These are phyloP conservation scores for Fopius arisanus DNA, from an alignment of 1,140 invertebrate genomes.

Conservation along the genomic window DNA sequence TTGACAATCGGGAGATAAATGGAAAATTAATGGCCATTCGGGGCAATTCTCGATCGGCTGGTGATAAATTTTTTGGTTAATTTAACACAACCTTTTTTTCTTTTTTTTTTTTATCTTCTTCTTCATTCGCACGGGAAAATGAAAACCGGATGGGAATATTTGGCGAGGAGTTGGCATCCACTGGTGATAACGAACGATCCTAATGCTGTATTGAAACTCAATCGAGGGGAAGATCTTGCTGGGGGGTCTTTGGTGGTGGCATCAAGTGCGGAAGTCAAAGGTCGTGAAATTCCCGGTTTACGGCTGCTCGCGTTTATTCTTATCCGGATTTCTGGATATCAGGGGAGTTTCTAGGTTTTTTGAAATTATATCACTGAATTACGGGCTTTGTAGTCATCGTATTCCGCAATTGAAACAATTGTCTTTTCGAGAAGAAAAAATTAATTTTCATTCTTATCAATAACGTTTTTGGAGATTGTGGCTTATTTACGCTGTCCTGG, in stretches of 20 bases:
- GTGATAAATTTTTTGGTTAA: neutral
- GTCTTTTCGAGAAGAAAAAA: too few relatives aligned
- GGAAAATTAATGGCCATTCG: neutral
- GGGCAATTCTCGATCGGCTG: neutral
- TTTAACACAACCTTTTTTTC: neutral
- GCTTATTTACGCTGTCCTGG: too few relatives aligned
- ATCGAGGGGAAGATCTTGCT: conserved; percentile 3
- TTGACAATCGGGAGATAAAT: neutral
- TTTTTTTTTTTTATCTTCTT: too few relatives aligned
- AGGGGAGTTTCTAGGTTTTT: neutral
- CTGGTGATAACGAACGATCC: neutral
- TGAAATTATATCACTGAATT: neutral
- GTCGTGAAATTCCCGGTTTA: neutral
- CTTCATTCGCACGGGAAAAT: neutral
- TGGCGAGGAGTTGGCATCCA: neutral
- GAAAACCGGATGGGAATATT: conserved; percentile 8
- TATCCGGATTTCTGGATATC: neutral
- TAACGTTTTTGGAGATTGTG: too few relatives aligned
- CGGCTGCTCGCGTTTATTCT: neutral
- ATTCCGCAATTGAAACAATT: too few relatives aligned
- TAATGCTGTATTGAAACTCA: conserved; percentile 6
- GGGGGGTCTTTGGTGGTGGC: neutral
- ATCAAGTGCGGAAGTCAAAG: conserved; percentile 5
- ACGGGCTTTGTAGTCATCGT: too few relatives aligned
- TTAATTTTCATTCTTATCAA: too few relatives aligned